Evolutionary conservation across 1,140 invertebrate genomes (phyloP), one percentile per base, ranked within the genome.

Genomic region (Antheraea mylitta): DNA sequence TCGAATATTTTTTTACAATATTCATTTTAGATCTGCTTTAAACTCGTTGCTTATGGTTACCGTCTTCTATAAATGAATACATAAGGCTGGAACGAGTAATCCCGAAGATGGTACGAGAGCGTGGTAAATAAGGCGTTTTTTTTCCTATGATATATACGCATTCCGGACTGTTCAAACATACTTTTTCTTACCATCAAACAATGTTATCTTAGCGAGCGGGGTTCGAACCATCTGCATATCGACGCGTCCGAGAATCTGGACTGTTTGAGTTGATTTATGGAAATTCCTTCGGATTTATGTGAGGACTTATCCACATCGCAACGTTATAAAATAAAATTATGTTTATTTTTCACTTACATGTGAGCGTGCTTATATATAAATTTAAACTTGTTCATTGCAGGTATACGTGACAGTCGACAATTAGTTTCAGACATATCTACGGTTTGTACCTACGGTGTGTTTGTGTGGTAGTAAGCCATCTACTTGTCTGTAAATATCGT

Each of bases 171-270:
- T 53, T 53, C 38, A 42, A 42, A 63, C 13, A 63, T 36, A 63
- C n/a, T 63, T 63, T 63, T 63, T 63, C n/a, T 36, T 63, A 37
- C 61, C 11, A 36, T 63, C 61, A 63, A 63, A 63, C 61, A 36
- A 37, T 63, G 30, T 63, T 63, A 63, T 63, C 61, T 22, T 59
- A 59, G 18, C n/a, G 58, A 8, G 58, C n/a, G 58, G 3, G 11
- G 18, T 19, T 63, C 61, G 30, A 63, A 63, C 16, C 61, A 63
- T 63, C 37, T 36, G 61, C 61, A 37, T 63, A 30, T 53, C 19
- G 30, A 37, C 37, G 22, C 22, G 59, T 60, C 59, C 22, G 37
- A 63, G 61, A 37, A 63, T 63, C 37, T 63, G 61, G 61, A 30
- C 36, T 63, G 61, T 63, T 63, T 36, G 30, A 30, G 30, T 63